These are phyloP conservation scores for Diorhabda carinulata DNA, from an alignment of 1,140 invertebrate genomes.

Conservation along the genomic window DNA sequence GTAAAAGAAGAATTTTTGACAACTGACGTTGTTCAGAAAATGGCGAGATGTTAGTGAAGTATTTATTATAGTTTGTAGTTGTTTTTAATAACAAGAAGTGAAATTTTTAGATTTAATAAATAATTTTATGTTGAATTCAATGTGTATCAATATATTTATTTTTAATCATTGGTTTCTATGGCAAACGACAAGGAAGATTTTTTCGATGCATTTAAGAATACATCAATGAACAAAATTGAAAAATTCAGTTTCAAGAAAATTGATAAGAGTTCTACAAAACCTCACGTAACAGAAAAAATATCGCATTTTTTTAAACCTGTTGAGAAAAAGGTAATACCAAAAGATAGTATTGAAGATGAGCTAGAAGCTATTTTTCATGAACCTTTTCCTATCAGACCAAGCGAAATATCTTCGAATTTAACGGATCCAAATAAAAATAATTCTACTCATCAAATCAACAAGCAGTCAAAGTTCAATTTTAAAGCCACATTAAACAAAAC, in stretches of 20 bases:
- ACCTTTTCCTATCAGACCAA: too few relatives aligned
- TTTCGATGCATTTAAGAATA: constrained; percentile 28
- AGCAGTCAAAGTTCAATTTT: too few relatives aligned
- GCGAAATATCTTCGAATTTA: too few relatives aligned
- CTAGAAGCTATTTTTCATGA: background rate
- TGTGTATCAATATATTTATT: background rate
- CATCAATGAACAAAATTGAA: constrained; percentile 23
- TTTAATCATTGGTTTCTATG: constrained; percentile 5
- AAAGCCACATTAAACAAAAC: too few relatives aligned
- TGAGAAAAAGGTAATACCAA: background rate
- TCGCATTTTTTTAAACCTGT: background rate
- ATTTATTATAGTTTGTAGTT: too few relatives aligned
- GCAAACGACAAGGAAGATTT: constrained; percentile 27
- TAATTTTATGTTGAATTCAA: background rate
- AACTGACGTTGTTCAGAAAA: too few relatives aligned
- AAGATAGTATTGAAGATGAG: background rate
- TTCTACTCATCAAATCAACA: too few relatives aligned
- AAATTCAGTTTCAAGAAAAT: constrained; percentile 32
- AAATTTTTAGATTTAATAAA: background rate
- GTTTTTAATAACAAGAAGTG: too few relatives aligned
- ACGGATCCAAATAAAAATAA: too few relatives aligned
- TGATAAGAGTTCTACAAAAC: background rate
- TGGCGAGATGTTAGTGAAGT: too few relatives aligned
- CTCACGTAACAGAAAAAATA: background rate
- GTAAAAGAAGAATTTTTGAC: too few relatives aligned